Conservation (phyloP, 1,140 invertebrate species). For the Penaeus chinensis region DNA sequence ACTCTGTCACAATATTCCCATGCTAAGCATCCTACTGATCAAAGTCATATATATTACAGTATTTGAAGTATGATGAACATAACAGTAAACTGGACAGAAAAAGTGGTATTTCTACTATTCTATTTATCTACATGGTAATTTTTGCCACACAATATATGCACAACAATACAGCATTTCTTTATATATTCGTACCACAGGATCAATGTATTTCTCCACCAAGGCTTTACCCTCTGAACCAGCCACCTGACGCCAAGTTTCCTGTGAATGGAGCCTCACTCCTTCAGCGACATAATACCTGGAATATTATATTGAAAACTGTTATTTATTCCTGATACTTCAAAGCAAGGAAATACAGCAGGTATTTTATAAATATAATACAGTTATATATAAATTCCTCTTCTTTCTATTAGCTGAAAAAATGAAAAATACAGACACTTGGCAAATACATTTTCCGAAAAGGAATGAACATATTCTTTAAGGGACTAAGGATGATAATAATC, state of each 20-base stretch:
- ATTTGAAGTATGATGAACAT: no score
- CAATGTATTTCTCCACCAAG: constrained; percentile 72
- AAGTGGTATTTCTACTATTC: no score
- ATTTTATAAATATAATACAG: background rate
- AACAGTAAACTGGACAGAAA: no score
- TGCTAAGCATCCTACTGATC: no score
- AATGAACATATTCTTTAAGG: no score
- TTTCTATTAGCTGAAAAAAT: no score
- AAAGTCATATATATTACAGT: background rate
- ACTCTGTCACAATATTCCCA: no score
- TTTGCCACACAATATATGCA: constrained; percentile 18
- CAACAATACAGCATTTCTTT: constrained; percentile 26
- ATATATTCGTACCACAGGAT: constrained; percentile 65
- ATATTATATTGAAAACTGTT: constrained; percentile 14
- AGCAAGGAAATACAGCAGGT: background rate
- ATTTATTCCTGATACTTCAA: background rate
- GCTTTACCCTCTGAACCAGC: constrained; percentile 70
- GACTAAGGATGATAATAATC: no score
- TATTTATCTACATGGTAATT: background rate
- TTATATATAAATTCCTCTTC: background rate
- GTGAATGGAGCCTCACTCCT: constrained; percentile 73
- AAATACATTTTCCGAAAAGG: no score
- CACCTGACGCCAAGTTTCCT: constrained; percentile 73
- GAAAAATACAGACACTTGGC: no score
- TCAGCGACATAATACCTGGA: constrained; percentile 74